Conservation (phyloP, 1,140 invertebrate genomes). For the Drosophila serrata region DNA sequence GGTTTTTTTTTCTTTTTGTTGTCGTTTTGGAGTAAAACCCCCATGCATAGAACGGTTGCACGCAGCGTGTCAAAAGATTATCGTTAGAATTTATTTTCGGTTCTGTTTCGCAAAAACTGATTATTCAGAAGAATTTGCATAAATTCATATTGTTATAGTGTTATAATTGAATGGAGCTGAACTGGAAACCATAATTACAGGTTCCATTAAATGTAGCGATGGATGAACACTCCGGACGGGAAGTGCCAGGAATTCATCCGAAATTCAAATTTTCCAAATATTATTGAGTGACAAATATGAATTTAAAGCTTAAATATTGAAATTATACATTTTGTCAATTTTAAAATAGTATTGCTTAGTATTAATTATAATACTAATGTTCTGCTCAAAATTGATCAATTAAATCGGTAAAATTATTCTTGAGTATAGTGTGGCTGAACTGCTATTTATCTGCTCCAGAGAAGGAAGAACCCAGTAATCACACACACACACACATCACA, state of each 20-base stretch:
- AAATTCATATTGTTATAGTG: conserved; percentile 31
- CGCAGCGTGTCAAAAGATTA: conserved; percentile 40
- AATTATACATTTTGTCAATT: no score
- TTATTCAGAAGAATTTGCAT: conserved; percentile 29
- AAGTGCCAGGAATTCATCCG: neutral
- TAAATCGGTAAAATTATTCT: neutral
- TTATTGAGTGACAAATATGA: neutral
- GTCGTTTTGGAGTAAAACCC: conserved; percentile 11
- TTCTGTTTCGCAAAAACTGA: conserved; percentile 37
- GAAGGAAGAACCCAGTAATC: conserved; percentile 29
- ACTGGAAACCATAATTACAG: conserved; percentile 41
- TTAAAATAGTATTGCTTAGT: neutral
- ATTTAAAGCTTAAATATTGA: neutral
- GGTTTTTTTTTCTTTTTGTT: neutral
- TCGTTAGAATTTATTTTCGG: conserved; percentile 42
- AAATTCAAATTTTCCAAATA: neutral
- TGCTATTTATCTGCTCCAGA: conserved; percentile 22
- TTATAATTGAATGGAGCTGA: conserved; percentile 27
- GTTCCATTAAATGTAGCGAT: neutral
- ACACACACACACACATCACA: conserved; percentile 3
- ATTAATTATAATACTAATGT: no score
- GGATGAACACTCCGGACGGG: neutral
- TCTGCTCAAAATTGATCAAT: neutral
- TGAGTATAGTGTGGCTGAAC: conserved; percentile 11
- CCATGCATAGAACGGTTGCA: conserved; percentile 39